These are phyloP conservation scores for Anas platyrhynchos DNA, from an alignment of 2,113 vertebrate genomes.

Conservation along the genomic window DNA sequence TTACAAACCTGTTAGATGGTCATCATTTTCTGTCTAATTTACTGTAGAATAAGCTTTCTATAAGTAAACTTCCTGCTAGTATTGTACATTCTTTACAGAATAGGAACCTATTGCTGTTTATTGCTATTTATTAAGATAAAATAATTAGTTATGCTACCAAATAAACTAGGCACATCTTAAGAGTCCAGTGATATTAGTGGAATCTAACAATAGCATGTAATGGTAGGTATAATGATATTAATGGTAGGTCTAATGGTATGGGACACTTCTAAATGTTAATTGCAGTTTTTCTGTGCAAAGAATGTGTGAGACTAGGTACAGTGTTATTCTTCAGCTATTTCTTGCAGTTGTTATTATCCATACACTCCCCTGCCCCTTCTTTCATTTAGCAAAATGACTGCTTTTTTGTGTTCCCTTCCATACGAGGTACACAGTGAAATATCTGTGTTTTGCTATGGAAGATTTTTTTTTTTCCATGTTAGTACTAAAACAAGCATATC, in stretches of 20 bases:
- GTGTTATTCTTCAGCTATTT: not conserved
- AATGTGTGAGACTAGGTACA: not conserved
- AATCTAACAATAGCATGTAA: not conserved
- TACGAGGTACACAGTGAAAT: not conserved
- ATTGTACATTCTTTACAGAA: not conserved
- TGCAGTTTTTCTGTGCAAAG: not conserved
- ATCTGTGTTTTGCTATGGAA: not conserved
- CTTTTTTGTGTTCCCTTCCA: not conserved
- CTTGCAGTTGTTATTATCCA: not conserved
- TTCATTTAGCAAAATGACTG: not conserved
- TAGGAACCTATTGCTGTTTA: not conserved
- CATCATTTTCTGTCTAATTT: not conserved
- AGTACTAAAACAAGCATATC: not conserved
- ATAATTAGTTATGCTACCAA: not conserved
- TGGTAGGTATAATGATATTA: not conserved
- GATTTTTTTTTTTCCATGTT: not conserved
- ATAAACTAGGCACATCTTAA: not conserved
- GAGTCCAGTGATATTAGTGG: not conserved
- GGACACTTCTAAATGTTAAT: not conserved
- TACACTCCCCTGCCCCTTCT: not conserved
- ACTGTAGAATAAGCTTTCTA: not conserved
- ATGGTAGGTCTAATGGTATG: not conserved
- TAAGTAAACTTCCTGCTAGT: not conserved
- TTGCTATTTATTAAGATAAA: not conserved
- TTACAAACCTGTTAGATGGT: not conserved